These are phyloP conservation scores for Ladona fulva DNA, from an alignment of 1,140 invertebrate genomes.

Conservation along the genomic window DNA sequence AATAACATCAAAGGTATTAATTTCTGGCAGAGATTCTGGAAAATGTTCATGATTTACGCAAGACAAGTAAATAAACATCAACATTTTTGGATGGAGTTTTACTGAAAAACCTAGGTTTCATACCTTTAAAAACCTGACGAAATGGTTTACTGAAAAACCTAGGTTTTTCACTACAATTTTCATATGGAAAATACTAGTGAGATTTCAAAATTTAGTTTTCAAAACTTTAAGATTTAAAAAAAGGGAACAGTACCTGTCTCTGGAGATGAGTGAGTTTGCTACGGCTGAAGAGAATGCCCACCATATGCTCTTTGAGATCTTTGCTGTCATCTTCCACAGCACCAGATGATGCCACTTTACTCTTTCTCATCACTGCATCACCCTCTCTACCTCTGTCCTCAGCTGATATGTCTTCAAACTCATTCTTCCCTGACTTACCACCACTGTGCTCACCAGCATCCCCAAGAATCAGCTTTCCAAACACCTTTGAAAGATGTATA, in stretches of 20 bases:
- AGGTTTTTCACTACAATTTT: no score
- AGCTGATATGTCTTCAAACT: slow-evolving; percentile 30
- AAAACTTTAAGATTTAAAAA: no score
- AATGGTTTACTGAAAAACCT: no score
- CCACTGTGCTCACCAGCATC: slow-evolving; percentile 36
- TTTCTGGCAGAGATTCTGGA: no score
- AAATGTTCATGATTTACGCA: no score
- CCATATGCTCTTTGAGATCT: slow-evolving; percentile 91
- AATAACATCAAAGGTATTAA: no score
- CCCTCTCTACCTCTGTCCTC: slow-evolving; percentile 35
- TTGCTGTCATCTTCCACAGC: slow-evolving; percentile 58
- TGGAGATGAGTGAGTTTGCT: slow-evolving; percentile 90
- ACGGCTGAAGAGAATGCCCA: slow-evolving; percentile 89
- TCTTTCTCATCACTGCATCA: slow-evolving; percentile 21
- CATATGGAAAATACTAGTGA: no score
- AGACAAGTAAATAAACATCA: no score
- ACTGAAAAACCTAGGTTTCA: no score
- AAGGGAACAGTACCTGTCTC: slow-evolving; percentile 61
- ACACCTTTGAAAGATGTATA: slow-evolving; percentile 53
- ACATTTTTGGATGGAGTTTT: no score
- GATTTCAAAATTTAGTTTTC: no score
- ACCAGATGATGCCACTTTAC: slow-evolving; percentile 19
- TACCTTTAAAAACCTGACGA: no score
- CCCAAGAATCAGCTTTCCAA: slow-evolving; percentile 75
- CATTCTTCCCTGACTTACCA: slow-evolving; percentile 24